A percentile compares a stretch with the other conserved stretches of the same genome.
These are phyloP conservation scores for Watersipora subatra DNA, from an alignment of 1,140 invertebrate genomes.

Conservation along the genomic window DNA sequence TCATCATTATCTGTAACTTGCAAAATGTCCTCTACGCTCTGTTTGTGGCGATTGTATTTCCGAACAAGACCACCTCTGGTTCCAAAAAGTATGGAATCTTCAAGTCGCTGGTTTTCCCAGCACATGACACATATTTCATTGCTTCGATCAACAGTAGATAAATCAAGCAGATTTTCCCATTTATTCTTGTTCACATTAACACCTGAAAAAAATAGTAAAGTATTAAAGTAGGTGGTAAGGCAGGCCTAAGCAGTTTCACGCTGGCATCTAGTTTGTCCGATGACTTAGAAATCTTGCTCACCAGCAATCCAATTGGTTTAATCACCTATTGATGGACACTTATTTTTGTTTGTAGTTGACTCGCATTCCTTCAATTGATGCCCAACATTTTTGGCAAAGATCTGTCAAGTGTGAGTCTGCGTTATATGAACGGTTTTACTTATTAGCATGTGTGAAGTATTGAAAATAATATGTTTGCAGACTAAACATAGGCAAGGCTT, in stretches of 20 bases:
- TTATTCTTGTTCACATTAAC: slow-evolving; percentile 39
- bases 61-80: not conserved
- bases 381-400: too few species aligned
- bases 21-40: not conserved
- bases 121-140: slow-evolving; percentile 53
- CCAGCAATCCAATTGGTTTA: too few species aligned
- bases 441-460: too few species aligned
- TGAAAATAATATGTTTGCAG: too few species aligned
- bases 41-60: not conserved
- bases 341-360: too few species aligned
- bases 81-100: not conserved
- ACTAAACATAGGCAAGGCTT: too few species aligned
- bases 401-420: too few species aligned
- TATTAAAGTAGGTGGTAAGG: not conserved
- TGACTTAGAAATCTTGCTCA: too few species aligned
- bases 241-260: not conserved
- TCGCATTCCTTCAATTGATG: too few species aligned
- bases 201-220: slow-evolving; percentile 19
- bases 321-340: too few species aligned
- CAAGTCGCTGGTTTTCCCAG: slow-evolving; percentile 49
- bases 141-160: slow-evolving; percentile 31
- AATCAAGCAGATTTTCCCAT: slow-evolving; percentile 44
- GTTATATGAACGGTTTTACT: too few species aligned
- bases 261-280: not conserved
- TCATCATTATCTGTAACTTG: not conserved